phyloP scores from a whole-genome alignment of 2,113 vertebrate species.

The Sapajus apella region DNA sequence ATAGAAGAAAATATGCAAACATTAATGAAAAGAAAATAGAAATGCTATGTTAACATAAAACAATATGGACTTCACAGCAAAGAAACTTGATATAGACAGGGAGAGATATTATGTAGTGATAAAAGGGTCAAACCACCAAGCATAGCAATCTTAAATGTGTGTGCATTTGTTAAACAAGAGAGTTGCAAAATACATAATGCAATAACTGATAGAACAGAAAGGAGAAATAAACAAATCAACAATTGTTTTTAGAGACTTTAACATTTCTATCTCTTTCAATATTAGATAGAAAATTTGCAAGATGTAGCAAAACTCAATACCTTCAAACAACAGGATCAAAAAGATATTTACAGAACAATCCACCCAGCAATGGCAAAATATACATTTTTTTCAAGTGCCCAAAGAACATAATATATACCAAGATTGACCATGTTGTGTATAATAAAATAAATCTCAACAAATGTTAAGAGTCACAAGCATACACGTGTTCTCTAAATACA shows the following conservation, averaged over 20 bases:
- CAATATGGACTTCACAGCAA: neutral
- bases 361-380: neutral
- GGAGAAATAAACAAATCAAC: neutral
- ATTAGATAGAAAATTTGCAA: neutral
- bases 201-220: neutral
- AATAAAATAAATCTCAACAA: neutral
- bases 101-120: neutral
- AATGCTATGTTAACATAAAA: neutral
- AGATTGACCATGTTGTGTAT: neutral
- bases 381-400: neutral
- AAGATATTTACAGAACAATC: neutral
- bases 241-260: neutral
- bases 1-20: neutral
- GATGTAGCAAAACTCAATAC: neutral
- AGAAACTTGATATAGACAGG: neutral
- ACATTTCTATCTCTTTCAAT: neutral
- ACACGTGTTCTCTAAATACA: neutral
- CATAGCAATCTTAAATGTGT: neutral
- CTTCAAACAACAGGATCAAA: neutral
- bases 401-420: neutral
- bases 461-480: neutral
- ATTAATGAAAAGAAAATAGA: neutral
- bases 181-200: neutral
- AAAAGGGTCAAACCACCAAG: neutral
- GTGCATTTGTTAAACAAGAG: neutral